phyloP scores from a whole-genome alignment of 2,797 vertebrate genomes.

The Tiaroga cobitis region DNA sequence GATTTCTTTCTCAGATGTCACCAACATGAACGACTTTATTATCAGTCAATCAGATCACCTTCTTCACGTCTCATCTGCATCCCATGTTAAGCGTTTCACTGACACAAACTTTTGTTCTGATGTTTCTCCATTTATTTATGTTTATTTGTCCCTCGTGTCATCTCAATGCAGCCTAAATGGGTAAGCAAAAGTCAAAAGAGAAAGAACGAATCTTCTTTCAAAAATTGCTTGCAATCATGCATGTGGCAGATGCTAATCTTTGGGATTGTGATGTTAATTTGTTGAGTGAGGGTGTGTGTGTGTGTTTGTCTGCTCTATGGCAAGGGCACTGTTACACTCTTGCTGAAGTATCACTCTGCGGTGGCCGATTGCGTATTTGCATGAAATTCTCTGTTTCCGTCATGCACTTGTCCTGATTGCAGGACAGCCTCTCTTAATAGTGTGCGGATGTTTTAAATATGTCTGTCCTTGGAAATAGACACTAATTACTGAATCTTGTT shows the following conservation, averaged over 20 bases:
- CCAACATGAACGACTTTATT: background rate
- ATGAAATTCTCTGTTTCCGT: conserved; percentile 66
- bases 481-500: conserved; percentile 85
- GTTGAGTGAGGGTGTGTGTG: conserved; percentile 61
- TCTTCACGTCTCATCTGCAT: conserved; percentile 9
- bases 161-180: conserved; percentile 74
- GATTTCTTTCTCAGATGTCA: background rate
- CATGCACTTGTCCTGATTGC: conserved; percentile 80
- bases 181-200: conserved; percentile 74
- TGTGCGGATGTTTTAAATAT: conserved; percentile 79
- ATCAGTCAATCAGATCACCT: background rate
- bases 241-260: conserved; percentile 75
- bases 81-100: conserved; percentile 29
- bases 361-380: conserved; percentile 75
- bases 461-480: conserved; percentile 84
- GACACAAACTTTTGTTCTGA: conserved; percentile 68
- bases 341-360: conserved; percentile 66
- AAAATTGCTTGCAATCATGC: conserved; percentile 78
- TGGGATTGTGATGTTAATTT: conserved; percentile 75
- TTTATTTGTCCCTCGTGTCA: conserved; percentile 61
- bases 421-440: conserved; percentile 81
- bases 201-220: conserved; percentile 54
- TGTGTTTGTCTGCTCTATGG: conserved; percentile 63
- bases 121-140: conserved; percentile 69
- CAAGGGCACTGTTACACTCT: conserved; percentile 62